These are phyloP conservation scores for Trachelus stipa DNA, from an alignment of 2,888 invertebrate genomes.

Conservation along the genomic window DNA sequence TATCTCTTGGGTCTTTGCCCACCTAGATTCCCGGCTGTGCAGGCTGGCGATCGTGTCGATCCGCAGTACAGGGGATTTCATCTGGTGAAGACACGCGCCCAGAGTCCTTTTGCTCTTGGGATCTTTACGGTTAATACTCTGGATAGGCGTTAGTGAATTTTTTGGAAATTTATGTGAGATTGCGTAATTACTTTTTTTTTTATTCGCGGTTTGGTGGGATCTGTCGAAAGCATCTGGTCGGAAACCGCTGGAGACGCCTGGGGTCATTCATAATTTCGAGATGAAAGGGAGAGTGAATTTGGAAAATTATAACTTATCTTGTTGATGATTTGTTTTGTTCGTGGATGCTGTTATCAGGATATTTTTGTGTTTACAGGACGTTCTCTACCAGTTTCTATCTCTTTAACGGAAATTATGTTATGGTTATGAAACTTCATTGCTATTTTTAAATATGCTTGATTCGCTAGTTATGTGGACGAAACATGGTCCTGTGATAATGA, in stretches of 20 bases:
- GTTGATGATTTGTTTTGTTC: too few relatives aligned
- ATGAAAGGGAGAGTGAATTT: neutral
- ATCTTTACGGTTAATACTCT: slow-evolving; percentile 65
- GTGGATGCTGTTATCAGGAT: too few relatives aligned
- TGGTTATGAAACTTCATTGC: neutral
- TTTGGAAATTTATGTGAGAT: neutral
- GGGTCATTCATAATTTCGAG: neutral
- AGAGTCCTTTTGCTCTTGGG: slow-evolving; percentile 72
- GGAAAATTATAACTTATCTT: neutral
- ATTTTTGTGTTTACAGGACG: neutral
- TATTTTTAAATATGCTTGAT: neutral
- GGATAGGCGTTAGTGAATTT: slow-evolving; percentile 7
- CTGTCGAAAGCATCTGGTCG: too few relatives aligned
- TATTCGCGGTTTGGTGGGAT: neutral
- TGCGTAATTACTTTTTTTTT: neutral
- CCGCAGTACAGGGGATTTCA: slow-evolving; percentile 67
- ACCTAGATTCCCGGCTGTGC: slow-evolving; percentile 61
- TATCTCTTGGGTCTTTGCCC: slow-evolving; percentile 73
- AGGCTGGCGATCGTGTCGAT: slow-evolving; percentile 58
- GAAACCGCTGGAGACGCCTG: neutral
- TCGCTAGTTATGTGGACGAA: neutral
- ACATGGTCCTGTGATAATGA: neutral
- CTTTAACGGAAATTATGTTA: neutral
- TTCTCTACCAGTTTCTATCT: neutral
- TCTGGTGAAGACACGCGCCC: slow-evolving; percentile 70